These are phyloP conservation scores for Drosophila funebris DNA, from an alignment of 1,140 invertebrate species.

Conservation along the genomic window DNA sequence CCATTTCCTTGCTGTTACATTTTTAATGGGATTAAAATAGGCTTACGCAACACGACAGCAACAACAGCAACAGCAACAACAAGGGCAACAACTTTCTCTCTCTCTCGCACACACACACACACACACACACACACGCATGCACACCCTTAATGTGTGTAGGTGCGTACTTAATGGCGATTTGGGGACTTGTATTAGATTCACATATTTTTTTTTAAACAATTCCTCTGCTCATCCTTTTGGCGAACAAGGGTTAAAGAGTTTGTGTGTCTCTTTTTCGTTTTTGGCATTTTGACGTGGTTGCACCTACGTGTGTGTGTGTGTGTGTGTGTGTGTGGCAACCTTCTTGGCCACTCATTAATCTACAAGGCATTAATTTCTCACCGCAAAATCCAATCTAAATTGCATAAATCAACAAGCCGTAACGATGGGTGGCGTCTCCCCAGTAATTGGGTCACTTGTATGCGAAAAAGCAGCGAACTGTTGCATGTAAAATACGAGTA, in stretches of 20 bases:
- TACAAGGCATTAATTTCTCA: constrained; percentile 78
- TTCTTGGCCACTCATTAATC: constrained; percentile 76
- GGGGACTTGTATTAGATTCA: constrained; percentile 66
- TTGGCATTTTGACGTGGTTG: not conserved
- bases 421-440: constrained; percentile 47
- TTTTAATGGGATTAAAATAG: constrained; percentile 82
- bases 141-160: constrained; percentile 42
- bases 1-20: constrained; percentile 75
- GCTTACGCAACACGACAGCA: constrained; percentile 63
- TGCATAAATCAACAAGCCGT: constrained; percentile 81
- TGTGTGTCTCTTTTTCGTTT: constrained; percentile 43
- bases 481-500: constrained; percentile 67
- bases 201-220: constrained; percentile 64
- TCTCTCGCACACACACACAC: too few relatives aligned
- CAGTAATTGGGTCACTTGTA: constrained; percentile 78
- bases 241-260: constrained; percentile 69
- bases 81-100: constrained; percentile 30
- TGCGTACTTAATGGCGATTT: constrained; percentile 79
- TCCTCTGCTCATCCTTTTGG: constrained; percentile 13
- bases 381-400: constrained; percentile 81
- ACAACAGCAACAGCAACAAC: constrained; percentile 23
- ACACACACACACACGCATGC: constrained; percentile 23
- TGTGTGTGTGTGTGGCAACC: constrained; percentile 1
- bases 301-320: not conserved
- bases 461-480: constrained; percentile 80